These are phyloP conservation scores for Callithrix jacchus DNA, from an alignment of 2,113 vertebrate genomes.

Conservation along the genomic window DNA sequence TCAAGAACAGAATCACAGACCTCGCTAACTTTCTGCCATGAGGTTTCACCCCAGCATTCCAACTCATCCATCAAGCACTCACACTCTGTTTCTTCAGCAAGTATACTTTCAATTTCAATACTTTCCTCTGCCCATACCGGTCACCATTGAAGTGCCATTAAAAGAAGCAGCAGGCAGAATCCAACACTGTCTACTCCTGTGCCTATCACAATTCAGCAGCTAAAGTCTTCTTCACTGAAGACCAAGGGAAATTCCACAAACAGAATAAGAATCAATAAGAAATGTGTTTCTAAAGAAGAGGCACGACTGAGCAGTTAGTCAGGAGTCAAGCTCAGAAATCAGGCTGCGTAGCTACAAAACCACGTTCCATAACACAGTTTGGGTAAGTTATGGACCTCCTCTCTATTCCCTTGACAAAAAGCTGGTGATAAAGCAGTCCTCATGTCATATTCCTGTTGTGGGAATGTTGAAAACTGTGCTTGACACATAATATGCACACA, in stretches of 20 bases:
- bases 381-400: background rate
- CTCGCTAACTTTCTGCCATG: background rate
- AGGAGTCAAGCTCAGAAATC: accelerated
- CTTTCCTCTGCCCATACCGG: background rate
- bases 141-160: background rate
- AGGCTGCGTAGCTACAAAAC: no score
- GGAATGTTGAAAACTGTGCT: background rate
- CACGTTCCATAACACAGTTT: background rate
- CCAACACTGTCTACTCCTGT: background rate
- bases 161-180: background rate
- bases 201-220: accelerated
- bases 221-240: background rate
- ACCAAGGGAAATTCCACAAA: accelerated
- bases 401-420: background rate
- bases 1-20: background rate
- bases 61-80: no score
- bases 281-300: background rate
- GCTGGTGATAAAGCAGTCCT: background rate
- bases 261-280: accelerated
- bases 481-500: background rate
- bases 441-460: background rate
- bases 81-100: background rate
- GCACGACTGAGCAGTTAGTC: accelerated
- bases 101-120: background rate
- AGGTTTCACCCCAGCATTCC: background rate